A percentile compares a stretch with the other conserved stretches of the same genome.
phyloP scores from a whole-genome alignment of 2,888 invertebrate species.

The Heliconius sara region DNA sequence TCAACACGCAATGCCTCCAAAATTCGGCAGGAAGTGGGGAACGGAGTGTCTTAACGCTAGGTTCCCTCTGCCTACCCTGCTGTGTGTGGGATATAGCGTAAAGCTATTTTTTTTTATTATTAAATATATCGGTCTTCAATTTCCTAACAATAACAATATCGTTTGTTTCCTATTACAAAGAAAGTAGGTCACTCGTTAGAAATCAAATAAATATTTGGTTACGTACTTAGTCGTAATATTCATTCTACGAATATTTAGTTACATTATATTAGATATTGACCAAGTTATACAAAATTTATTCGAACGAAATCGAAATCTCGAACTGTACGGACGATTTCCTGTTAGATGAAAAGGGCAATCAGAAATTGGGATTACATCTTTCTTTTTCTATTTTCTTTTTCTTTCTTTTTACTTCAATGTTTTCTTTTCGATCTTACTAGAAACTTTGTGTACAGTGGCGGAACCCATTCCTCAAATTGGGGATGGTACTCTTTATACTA shows the following conservation, averaged over 20 bases:
- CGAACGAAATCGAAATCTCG: no score
- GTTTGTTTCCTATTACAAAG: conserved; percentile 1
- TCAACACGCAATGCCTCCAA: no score
- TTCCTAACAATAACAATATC: neutral
- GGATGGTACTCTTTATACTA: neutral
- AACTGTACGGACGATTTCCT: neutral
- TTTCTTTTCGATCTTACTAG: no score
- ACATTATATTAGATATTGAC: neutral
- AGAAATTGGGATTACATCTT: no score
- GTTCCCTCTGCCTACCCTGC: no score
- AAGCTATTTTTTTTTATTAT: no score
- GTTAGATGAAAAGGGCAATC: neutral
- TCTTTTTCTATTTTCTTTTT: no score
- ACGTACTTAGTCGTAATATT: neutral
- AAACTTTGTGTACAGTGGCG: no score
- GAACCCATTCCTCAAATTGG: neutral
- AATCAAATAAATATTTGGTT: conserved; percentile 2
- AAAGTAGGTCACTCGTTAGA: conserved; percentile 9
- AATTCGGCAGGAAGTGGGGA: no score
- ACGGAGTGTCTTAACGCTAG: no score
- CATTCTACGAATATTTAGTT: neutral
- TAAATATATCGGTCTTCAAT: neutral
- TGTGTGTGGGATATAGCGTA: no score
- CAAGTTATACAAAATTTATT: neutral
- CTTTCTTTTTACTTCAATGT: no score